These are phyloP conservation scores for Sporophila hypoxantha DNA, from an alignment of 2,113 vertebrate genomes.

Conservation along the genomic window DNA sequence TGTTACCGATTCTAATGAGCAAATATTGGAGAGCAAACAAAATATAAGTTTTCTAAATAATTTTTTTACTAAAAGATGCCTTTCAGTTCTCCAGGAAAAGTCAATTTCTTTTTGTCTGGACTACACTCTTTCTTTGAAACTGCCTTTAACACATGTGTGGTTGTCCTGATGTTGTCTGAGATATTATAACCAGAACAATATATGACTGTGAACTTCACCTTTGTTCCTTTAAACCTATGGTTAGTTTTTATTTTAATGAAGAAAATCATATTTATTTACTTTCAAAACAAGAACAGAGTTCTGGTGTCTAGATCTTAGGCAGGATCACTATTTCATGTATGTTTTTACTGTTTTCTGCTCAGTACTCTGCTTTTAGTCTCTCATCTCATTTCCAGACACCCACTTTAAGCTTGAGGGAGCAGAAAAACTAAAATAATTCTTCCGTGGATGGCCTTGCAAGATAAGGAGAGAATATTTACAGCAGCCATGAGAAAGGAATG, in stretches of 20 bases:
- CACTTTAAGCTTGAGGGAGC: background rate
- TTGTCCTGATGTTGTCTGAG: background rate
- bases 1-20: rapidly evolving
- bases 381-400: background rate
- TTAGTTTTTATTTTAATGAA: background rate
- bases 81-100: background rate
- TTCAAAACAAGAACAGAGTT: background rate
- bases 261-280: background rate
- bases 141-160: background rate
- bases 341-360: background rate
- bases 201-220: background rate
- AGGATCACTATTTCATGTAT: background rate
- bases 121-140: background rate
- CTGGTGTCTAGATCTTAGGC: background rate
- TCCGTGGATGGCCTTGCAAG: slow-evolving; percentile 10
- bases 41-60: background rate
- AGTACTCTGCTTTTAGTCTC: background rate
- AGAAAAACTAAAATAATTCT: background rate
- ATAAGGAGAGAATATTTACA: slow-evolving; percentile 52
- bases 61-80: background rate
- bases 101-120: background rate
- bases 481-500: slow-evolving; percentile 55
- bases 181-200: background rate
- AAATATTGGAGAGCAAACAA: background rate
- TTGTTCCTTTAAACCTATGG: background rate